Evolutionary conservation across 2,888 invertebrate genomes (phyloP).

Genomic region (Phrixothrix hirtus): DNA sequence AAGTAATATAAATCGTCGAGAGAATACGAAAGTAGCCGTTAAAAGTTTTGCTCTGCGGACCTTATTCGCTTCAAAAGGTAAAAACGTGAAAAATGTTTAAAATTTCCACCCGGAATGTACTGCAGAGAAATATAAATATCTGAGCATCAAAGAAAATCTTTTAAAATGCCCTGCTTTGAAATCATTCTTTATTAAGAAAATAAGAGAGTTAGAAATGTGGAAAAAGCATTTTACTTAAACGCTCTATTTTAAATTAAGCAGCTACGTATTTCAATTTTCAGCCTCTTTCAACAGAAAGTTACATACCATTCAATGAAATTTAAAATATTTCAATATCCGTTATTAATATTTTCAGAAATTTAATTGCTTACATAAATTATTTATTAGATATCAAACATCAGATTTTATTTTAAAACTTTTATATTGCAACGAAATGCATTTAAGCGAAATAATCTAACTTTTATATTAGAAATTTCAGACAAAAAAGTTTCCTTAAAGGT

Average conservation of each 20-base stretch:
- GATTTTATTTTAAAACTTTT: too few species aligned
- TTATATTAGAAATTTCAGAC: too few species aligned
- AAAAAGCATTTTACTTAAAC: conserved; percentile 34
- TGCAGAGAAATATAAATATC: conserved; percentile 39
- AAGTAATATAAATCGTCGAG: conserved; percentile 3
- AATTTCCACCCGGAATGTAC: conserved; percentile 19
- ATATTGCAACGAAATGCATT: too few species aligned
- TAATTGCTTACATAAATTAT: too few species aligned
- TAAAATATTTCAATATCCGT: neutral
- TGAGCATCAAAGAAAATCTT: conserved; percentile 39
- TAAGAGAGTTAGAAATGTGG: conserved; percentile 37
- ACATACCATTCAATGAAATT: neutral
- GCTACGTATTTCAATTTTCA: conserved; percentile 15
- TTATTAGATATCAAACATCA: too few species aligned
- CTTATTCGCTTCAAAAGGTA: neutral
- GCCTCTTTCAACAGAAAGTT: conserved; percentile 1
- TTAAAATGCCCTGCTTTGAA: conserved; percentile 39
- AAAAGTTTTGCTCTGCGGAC: neutral
- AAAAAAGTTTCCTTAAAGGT: too few species aligned
- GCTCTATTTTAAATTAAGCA: conserved; percentile 26
- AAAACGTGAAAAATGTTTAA: conserved; percentile 11
- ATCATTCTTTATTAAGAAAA: conserved; percentile 39
- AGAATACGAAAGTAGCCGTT: neutral
- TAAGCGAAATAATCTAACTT: too few species aligned
- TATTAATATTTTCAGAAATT: neutral